phyloP scores from a whole-genome alignment of 2,888 invertebrate genomes.

The Morpho deidamia region DNA sequence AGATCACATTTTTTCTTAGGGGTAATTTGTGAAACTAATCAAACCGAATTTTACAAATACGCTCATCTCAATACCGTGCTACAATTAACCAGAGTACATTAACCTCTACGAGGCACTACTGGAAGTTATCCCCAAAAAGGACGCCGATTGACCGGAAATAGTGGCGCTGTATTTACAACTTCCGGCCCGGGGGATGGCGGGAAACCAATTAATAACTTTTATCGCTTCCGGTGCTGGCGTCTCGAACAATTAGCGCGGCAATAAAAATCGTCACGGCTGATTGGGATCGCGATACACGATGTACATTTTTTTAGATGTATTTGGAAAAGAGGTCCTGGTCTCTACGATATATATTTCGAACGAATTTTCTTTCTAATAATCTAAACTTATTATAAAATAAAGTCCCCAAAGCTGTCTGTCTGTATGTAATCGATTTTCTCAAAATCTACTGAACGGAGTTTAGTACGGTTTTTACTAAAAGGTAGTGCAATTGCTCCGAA shows the following conservation, averaged over 20 bases:
- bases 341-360: too few relatives aligned
- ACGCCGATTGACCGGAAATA: slow-evolving; percentile 67
- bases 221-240: slow-evolving; percentile 62
- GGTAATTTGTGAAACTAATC: too few relatives aligned
- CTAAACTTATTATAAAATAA: too few relatives aligned
- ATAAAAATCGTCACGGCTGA: slow-evolving; percentile 72
- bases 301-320: neutral
- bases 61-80: neutral
- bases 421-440: too few relatives aligned
- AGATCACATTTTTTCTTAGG: too few relatives aligned
- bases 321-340: neutral
- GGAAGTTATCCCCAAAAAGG: slow-evolving; percentile 37
- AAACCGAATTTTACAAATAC: too few relatives aligned
- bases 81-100: neutral
- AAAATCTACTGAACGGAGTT: too few relatives aligned
- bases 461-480: too few relatives aligned
- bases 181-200: slow-evolving; percentile 56
- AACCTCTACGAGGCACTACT: slow-evolving; percentile 1
- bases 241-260: slow-evolving; percentile 64
- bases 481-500: too few relatives aligned
- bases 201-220: slow-evolving; percentile 76
- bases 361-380: too few relatives aligned
- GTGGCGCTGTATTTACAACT: slow-evolving; percentile 71
- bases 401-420: too few relatives aligned
- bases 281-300: slow-evolving; percentile 37